phyloP scores from a whole-genome alignment of 2,797 vertebrate genomes.

The Pristis pectinata region DNA sequence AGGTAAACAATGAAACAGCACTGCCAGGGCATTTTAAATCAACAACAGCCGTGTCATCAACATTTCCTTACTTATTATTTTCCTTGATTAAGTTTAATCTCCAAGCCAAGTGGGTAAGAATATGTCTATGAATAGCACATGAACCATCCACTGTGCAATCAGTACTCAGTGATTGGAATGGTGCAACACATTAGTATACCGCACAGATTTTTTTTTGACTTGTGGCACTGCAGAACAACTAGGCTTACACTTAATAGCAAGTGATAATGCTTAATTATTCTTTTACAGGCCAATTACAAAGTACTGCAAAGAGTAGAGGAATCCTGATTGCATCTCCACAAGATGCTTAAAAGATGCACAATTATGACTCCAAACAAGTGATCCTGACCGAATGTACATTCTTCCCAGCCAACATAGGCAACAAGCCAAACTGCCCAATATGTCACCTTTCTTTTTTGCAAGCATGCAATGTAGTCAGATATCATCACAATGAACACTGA shows the following conservation, averaged over 20 bases:
- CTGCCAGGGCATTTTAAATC: background rate
- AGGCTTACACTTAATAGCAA: background rate
- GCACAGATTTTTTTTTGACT: background rate
- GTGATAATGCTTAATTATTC: background rate
- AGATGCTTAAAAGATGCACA: background rate
- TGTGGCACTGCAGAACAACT: background rate
- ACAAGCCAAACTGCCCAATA: background rate
- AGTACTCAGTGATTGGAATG: background rate
- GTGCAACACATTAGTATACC: background rate
- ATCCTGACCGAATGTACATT: background rate
- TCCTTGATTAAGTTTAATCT: background rate
- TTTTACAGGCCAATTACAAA: background rate
- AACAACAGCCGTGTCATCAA: background rate
- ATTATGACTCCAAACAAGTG: background rate
- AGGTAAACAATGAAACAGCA: background rate
- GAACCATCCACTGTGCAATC: background rate
- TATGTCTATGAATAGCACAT: background rate
- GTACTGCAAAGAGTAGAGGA: background rate
- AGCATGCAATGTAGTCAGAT: constrained; percentile 1
- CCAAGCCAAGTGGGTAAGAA: background rate
- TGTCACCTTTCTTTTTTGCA: background rate
- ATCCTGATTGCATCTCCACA: background rate
- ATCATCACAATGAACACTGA: background rate
- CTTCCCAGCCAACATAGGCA: background rate
- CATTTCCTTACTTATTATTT: background rate